Conservation (phyloP, 1,140 invertebrate species). For the Linepithema humile region DNA sequence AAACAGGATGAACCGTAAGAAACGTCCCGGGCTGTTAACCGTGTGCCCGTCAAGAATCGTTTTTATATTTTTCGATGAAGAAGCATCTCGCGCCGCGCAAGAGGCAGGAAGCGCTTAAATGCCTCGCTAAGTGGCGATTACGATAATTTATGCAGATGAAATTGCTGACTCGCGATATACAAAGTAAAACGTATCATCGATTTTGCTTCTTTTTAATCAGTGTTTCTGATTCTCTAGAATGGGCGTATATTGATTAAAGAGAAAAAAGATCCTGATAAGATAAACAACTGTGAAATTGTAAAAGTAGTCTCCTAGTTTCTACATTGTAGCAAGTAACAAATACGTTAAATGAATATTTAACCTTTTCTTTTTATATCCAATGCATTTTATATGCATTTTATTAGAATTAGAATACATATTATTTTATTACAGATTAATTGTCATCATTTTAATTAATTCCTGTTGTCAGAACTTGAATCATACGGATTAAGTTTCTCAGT, state of each 20-base stretch:
- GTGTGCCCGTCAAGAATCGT: conserved; percentile 31
- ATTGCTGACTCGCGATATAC: conserved; percentile 33
- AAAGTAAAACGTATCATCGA: conserved; percentile 28
- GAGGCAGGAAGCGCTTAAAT: conserved; percentile 48
- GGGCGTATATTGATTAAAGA: conserved; percentile 10
- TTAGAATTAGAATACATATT: neutral
- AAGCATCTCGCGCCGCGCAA: neutral
- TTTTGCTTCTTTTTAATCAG: conserved; percentile 2
- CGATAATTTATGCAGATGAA: conserved; percentile 40
- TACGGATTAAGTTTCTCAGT: too few relatives aligned
- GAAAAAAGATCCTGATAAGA: neutral
- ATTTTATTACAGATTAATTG: neutral
- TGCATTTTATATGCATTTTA: too few relatives aligned
- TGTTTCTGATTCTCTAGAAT: neutral
- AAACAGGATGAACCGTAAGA: conserved; percentile 44
- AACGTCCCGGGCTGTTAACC: conserved; percentile 3
- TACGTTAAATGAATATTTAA: conserved; percentile 3
- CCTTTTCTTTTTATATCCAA: neutral
- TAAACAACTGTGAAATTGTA: conserved; percentile 14
- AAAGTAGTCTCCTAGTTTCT: neutral
- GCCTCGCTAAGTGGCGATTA: conserved; percentile 40
- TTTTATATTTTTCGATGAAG: conserved; percentile 16
- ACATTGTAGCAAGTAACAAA: neutral
- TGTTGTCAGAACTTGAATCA: neutral
- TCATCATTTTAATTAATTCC: neutral